Evolutionary conservation across 2,113 vertebrate genomes (phyloP), one percentile per base, ranked within the genome.

Genomic region (Pomatorhinus ruficollis): DNA sequence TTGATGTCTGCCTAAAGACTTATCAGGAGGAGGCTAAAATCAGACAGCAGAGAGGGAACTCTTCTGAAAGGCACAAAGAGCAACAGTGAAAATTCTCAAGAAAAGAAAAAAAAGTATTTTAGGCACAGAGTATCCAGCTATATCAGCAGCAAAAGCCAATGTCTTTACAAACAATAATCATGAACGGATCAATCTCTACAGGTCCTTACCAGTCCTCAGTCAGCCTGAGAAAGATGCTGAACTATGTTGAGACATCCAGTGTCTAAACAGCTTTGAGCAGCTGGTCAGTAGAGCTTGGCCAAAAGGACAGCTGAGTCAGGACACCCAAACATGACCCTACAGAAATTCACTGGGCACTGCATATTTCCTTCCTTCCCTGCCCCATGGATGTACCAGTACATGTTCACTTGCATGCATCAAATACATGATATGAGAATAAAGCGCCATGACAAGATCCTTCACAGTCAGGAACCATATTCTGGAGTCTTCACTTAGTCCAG

Each of bases 391-490:
- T 21, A 33, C 24, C 4, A 15, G 22, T 64, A 33, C 22, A 35
- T 28, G 22, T 18, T 72, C 30, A 50, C 8, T 69, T 13, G 7
- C 31, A 45, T 4, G 39, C 45, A 82, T 13, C 61, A 59, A 88
- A 79, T 5, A 13, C 15, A 66, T 5, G 39, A 39, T 39, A 24
- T 37, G 45, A 57, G 14, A 65, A 11, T 14, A 42, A 77, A 42
- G 7, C 0, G 0, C 52, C 28, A 35, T 10, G 24, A 16, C 19
- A 76, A 68, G 52, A 50, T 31, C 16, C 33, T 79, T 49, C 9
- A 53, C 54, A 92, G 72, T 50, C 57, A 71, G 17, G 28, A 80
- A 8, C 7, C 18, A 16, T 21, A 44, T 35, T 68, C 33, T 56
- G 18, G 49, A 59, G 24, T 64, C 57, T 56, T 54, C 3, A 1